phyloP scores from a whole-genome alignment of 2,797 vertebrate genomes.

The Ctenosaura bakeri region DNA sequence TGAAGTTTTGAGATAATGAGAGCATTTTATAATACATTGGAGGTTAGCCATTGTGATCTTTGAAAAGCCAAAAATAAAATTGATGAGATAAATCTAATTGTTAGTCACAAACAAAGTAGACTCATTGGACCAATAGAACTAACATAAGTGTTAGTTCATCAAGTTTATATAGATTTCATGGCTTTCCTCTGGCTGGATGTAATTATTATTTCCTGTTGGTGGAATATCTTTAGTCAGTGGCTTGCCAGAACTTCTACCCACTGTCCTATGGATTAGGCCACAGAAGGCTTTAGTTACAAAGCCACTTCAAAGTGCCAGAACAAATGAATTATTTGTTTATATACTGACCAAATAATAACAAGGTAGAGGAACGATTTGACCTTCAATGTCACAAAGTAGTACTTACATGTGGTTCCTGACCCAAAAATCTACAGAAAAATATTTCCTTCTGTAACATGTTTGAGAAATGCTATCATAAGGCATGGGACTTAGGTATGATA shows the following conservation, averaged over 20 bases:
- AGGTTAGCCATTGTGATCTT: background rate
- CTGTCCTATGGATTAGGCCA: too few species aligned
- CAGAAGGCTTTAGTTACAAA: background rate
- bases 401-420: background rate
- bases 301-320: background rate
- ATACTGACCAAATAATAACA: background rate
- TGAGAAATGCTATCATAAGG: background rate
- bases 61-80: background rate
- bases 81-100: too few species aligned
- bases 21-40: background rate
- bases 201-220: too few species aligned
- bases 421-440: background rate
- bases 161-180: too few species aligned
- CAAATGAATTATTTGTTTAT: background rate
- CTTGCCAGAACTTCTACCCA: too few species aligned
- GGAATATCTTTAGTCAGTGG: too few species aligned
- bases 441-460: background rate
- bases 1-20: background rate
- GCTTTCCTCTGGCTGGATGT: too few species aligned
- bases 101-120: too few species aligned
- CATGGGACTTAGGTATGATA: background rate
- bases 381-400: background rate
- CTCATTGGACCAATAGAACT: too few species aligned
- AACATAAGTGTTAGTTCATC: too few species aligned
- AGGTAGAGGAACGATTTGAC: background rate